Base-by-base conservation (phyloP, 2,797 vertebrate genomes). In the Tiaroga cobitis region DNA sequence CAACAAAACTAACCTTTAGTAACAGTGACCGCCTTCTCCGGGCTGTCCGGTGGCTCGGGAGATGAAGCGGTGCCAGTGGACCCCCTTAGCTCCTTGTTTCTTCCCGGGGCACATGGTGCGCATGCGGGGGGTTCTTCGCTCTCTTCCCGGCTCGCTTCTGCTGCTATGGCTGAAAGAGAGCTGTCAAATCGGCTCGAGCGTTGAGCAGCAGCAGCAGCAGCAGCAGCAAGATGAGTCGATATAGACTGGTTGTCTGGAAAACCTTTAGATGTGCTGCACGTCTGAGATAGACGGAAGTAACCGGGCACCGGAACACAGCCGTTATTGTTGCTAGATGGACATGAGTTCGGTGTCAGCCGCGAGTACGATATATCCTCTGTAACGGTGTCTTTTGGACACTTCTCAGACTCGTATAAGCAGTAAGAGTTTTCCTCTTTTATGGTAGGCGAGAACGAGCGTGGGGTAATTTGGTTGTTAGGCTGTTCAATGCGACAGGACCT, bases 341-440 rank as follows among this genome's bases (percentile, higher is more conserved):
- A 96, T 82, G 95, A 93, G 86, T 96, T 96, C 54, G 96, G 88
- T 49, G 90, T 96, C 89, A 96, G 93, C 90, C 97, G 94, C 79
- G 97, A 92, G 84, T 97, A 98, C 91, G 96, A 93, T 87, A 96
- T 93, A 70, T 98, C 97, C 89, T 97, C 92, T 77, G 95, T 92
- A 7, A 94, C 87, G 39, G 96, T 94, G 92, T 95, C 95, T 94
- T 99, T 99, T 87, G 96, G 95, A 93, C 97, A 97, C 96, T 98
- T 99, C 89, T 98, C 97, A 32, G 97, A 94, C 93, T 98, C 97
- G 90, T 98, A 99, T 85, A 98, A 96, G 93, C 98, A 99, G 90
- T 97, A 99, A 29, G 97, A 96, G 94, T 92, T 98, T 93, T 99
- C 98, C 93, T 99, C 98, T 91, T 99, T 99, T 93, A 99, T 98